Conservation (phyloP, 2,888 invertebrate genomes). For the Acleris cristana region DNA sequence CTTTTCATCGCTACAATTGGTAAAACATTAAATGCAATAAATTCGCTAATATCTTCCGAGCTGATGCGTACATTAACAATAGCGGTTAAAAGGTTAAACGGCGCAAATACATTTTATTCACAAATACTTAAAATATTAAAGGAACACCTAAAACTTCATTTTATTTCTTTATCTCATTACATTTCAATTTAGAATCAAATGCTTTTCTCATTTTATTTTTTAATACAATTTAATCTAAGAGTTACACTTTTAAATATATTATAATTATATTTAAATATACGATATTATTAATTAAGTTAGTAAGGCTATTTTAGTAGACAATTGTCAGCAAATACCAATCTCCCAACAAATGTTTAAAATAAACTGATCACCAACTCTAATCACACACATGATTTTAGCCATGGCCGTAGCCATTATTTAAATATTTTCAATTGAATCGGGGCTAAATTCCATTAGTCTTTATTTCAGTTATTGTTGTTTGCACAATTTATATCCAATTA, state of each 20-base stretch:
- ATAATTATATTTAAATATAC: constrained; percentile 54
- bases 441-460: not conserved
- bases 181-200: constrained; percentile 82
- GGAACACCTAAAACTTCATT: constrained; percentile 75
- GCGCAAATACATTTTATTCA: constrained; percentile 17
- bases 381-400: not conserved
- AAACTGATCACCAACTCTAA: not conserved
- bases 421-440: too few species aligned
- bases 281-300: constrained; percentile 75
- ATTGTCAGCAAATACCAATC: constrained; percentile 48
- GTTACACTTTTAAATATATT: constrained; percentile 64
- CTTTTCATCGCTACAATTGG: constrained; percentile 19
- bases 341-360: constrained; percentile 8
- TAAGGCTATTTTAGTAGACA: constrained; percentile 81
- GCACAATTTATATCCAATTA: too few species aligned
- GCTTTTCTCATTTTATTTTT: constrained; percentile 78
- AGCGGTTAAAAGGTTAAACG: constrained; percentile 31
- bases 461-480: not conserved
- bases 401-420: too few species aligned
- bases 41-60: not conserved
- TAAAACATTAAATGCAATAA: not conserved
- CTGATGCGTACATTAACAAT: not conserved
- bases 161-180: constrained; percentile 57
- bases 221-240: constrained; percentile 75
- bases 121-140: constrained; percentile 51